These are phyloP conservation scores for Drosophila subobscura DNA, from an alignment of 1,140 invertebrate species.

Conservation along the genomic window DNA sequence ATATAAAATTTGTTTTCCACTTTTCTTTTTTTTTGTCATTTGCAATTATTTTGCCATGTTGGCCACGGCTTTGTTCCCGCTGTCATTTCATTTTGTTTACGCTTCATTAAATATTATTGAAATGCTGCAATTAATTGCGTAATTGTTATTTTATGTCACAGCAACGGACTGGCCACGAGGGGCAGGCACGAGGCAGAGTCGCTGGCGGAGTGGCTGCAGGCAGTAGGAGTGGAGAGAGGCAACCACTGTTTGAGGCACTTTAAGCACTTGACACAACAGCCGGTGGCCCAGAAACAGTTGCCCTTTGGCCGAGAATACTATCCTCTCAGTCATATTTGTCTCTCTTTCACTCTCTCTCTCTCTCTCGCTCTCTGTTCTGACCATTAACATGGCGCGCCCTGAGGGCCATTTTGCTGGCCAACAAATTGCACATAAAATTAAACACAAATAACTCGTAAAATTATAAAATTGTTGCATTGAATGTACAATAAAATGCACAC, in stretches of 20 bases:
- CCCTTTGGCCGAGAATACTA: conserved; percentile 33
- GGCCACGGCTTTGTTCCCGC: conserved; percentile 39
- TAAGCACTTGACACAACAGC: conserved; percentile 71
- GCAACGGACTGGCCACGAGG: background rate
- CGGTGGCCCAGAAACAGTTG: conserved; percentile 36
- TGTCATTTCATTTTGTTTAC: conserved; percentile 77
- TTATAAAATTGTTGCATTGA: conserved; percentile 50
- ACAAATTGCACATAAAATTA: conserved; percentile 78
- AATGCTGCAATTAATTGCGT: conserved; percentile 80
- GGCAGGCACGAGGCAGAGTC: conserved; percentile 4
- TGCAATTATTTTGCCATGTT: conserved; percentile 72
- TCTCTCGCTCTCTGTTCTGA: conserved; percentile 8
- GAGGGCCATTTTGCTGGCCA: conserved; percentile 52
- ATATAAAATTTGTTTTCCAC: conserved; percentile 49
- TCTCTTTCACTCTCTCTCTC: conserved; percentile 13
- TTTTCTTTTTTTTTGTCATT: conserved; percentile 44
- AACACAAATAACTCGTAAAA: conserved; percentile 76
- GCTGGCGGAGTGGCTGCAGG: no score
- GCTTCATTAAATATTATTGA: conserved; percentile 82
- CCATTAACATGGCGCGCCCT: conserved; percentile 12
- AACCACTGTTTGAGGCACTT: conserved; percentile 52
- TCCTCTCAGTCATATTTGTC: conserved; percentile 6
- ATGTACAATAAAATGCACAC: conserved; percentile 23
- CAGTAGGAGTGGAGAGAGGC: background rate
- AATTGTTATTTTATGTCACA: conserved; percentile 79